Evolutionary conservation across 2,888 invertebrate genomes (phyloP).

Genomic region (Agrochola lychnidis): DNA sequence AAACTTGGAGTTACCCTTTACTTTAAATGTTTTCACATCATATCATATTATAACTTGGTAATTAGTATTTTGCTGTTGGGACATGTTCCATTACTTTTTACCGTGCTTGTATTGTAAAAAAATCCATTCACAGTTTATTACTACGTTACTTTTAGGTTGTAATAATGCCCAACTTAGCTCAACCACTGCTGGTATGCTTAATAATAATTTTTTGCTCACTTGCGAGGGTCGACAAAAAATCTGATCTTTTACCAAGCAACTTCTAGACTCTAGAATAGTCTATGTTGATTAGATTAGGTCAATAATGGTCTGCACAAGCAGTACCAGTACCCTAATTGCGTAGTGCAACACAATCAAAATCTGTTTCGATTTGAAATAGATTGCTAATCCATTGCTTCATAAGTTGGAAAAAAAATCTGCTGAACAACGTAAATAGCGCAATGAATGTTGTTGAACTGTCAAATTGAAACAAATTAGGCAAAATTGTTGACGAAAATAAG

Average conservation of each 20-base stretch:
- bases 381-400: too few species aligned
- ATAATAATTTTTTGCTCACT: neutral
- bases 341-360: too few species aligned
- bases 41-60: neutral
- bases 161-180: neutral
- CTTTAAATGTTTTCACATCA: neutral
- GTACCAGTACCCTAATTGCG: too few species aligned
- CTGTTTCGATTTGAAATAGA: too few species aligned
- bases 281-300: too few species aligned
- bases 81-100: neutral
- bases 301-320: neutral
- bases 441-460: too few species aligned
- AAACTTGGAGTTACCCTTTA: constrained; percentile 43
- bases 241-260: neutral
- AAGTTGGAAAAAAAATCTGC: too few species aligned
- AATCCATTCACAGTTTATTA: neutral
- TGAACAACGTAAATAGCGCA: too few species aligned
- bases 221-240: neutral
- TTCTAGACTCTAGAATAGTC: neutral
- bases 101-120: neutral
- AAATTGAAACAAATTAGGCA: too few species aligned
- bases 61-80: neutral
- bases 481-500: too few species aligned
- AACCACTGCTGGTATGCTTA: neutral
- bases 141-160: neutral